Conservation (phyloP, 2,888 invertebrate genomes). For the Melangyna quadrimaculata region DNA sequence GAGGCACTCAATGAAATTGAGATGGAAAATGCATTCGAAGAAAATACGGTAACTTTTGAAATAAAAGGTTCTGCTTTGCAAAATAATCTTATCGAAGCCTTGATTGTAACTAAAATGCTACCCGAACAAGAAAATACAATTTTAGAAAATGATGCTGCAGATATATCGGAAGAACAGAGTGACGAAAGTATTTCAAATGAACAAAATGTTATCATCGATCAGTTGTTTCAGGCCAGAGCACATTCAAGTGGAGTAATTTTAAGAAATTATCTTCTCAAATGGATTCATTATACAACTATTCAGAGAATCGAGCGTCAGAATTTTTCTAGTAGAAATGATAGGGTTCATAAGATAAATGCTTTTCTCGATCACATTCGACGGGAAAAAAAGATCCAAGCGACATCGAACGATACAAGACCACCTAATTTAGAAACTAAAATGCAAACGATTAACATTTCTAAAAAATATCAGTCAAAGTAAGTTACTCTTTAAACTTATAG, state of each 20-base stretch:
- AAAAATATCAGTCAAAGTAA: slow-evolving; percentile 80
- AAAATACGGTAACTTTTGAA: neutral
- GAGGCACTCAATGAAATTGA: slow-evolving; percentile 77
- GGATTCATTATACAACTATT: slow-evolving; percentile 79
- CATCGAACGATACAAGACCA: slow-evolving; percentile 18
- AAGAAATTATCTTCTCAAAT: slow-evolving; percentile 78
- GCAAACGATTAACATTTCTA: slow-evolving; percentile 73
- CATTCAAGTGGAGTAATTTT: slow-evolving; percentile 72
- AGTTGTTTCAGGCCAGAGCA: slow-evolving; percentile 75
- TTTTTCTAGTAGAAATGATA: slow-evolving; percentile 73
- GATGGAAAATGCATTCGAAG: slow-evolving; percentile 73
- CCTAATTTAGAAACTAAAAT: slow-evolving; percentile 21
- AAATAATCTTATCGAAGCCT: neutral
- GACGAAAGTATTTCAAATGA: slow-evolving; percentile 73
- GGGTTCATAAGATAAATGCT: slow-evolving; percentile 78
- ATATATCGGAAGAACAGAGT: slow-evolving; percentile 63
- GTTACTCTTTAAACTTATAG: slow-evolving; percentile 9
- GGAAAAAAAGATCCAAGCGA: slow-evolving; percentile 74
- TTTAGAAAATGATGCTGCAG: neutral
- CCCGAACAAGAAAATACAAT: slow-evolving; percentile 6
- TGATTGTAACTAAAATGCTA: slow-evolving; percentile 43
- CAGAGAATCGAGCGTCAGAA: slow-evolving; percentile 79
- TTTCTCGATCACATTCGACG: slow-evolving; percentile 79
- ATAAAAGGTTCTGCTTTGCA: slow-evolving; percentile 27
- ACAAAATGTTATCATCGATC: slow-evolving; percentile 77